Percentiles rank a stretch among this genome's conserved stretches.
These are phyloP conservation scores for Anhinga anhinga DNA, from an alignment of 2,113 vertebrate species.

Conservation along the genomic window DNA sequence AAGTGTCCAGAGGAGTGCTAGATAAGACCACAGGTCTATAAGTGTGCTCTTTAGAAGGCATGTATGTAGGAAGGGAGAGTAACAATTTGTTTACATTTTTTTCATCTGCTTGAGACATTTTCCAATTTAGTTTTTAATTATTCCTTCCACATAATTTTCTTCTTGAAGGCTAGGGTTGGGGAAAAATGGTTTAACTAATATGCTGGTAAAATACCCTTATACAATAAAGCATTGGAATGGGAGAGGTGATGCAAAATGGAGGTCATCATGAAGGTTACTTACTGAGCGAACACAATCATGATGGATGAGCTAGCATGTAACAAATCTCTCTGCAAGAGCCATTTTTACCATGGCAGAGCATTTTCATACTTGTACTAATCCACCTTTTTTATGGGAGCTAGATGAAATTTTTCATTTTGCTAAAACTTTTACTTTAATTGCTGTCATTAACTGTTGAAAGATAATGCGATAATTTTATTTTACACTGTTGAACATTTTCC, in stretches of 20 bases:
- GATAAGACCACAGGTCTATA: background rate
- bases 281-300: background rate
- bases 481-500: background rate
- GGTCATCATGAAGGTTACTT: background rate
- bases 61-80: background rate
- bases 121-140: background rate
- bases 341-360: background rate
- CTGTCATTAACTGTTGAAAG: background rate
- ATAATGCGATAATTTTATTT: background rate
- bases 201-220: background rate
- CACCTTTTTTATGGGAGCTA: background rate
- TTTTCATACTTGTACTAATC: background rate
- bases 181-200: background rate
- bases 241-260: background rate
- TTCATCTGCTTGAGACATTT: background rate
- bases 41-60: background rate
- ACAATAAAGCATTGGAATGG: background rate
- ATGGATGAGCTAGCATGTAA: background rate
- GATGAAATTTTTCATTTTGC: background rate
- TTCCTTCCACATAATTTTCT: background rate
- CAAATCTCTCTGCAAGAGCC: background rate
- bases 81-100: background rate
- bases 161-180: background rate
- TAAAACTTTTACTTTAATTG: background rate
- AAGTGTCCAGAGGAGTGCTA: background rate